phyloP scores from a whole-genome alignment of 2,888 invertebrate species.

The Acanthosepion esculentum region DNA sequence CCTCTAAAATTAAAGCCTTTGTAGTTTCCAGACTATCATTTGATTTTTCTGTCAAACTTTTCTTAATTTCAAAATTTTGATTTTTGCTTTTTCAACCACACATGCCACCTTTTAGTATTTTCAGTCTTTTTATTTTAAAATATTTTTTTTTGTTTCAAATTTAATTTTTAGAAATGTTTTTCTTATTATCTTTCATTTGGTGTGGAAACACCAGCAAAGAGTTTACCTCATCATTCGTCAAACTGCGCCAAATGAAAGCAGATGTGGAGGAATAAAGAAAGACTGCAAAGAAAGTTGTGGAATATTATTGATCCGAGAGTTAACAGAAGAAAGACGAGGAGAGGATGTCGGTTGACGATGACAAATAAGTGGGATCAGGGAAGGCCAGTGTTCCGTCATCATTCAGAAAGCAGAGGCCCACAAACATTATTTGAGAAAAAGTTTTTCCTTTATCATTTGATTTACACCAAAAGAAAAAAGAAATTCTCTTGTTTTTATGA shows the following conservation, averaged over 20 bases:
- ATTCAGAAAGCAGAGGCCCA: neutral
- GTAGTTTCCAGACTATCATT: no score
- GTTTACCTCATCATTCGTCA: neutral
- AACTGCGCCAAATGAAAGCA: neutral
- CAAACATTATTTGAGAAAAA: neutral
- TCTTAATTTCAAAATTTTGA: neutral
- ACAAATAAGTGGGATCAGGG: neutral
- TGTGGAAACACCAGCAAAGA: neutral
- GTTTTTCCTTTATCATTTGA: neutral
- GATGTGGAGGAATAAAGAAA: neutral
- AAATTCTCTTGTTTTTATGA: constrained; percentile 14
- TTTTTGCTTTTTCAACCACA: no score
- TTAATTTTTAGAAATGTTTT: neutral
- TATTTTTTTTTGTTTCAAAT: neutral
- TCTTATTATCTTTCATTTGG: neutral
- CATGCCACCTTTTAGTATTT: no score
- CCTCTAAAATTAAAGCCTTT: no score
- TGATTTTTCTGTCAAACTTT: neutral
- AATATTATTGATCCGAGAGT: neutral
- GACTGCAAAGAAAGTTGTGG: neutral
- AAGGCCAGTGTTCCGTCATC: constrained; percentile 14
- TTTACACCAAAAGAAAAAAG: neutral
- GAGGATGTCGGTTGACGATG: constrained; percentile 33
- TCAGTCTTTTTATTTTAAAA: neutral
- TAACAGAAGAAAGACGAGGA: constrained; percentile 1